phyloP scores from a whole-genome alignment of 2,888 invertebrate species.

The Silvanus unidentatus region DNA sequence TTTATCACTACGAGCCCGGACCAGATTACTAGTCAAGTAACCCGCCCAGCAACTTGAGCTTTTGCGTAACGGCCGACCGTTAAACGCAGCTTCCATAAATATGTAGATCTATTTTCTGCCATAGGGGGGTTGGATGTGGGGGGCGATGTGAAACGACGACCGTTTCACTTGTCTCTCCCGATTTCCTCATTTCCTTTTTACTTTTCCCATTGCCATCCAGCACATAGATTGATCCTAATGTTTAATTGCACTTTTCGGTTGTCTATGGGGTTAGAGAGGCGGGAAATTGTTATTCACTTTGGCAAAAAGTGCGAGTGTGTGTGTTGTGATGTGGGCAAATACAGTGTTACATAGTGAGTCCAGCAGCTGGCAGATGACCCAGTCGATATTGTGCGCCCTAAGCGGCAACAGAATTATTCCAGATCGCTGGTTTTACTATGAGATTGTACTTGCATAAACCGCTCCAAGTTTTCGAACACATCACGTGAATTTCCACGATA shows the following conservation, averaged over 20 bases:
- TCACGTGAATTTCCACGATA: conserved; percentile 6
- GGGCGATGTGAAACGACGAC: conserved; percentile 4
- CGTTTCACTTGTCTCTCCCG: background rate
- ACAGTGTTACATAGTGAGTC: no score
- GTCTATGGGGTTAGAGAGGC: no score
- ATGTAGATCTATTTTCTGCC: conserved; percentile 26
- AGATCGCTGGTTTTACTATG: conserved; percentile 14
- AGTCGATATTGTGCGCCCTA: background rate
- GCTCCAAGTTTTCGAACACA: conserved; percentile 6
- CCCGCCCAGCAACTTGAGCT: conserved; percentile 12
- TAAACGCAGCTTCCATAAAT: conserved; percentile 29
- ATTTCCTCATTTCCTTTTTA: no score
- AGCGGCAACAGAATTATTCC: conserved; percentile 18
- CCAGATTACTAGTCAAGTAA: conserved; percentile 13
- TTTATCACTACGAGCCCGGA: conserved; percentile 22
- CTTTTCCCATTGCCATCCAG: no score
- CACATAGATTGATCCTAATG: no score
- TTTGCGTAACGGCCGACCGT: conserved; percentile 25
- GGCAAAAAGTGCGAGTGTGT: no score
- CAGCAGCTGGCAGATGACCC: no score
- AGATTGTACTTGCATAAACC: conserved; percentile 7
- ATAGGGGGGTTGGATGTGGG: conserved; percentile 21
- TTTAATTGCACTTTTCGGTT: no score
- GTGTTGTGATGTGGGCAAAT: no score
- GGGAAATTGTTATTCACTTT: no score